Conservation (phyloP, 2,888 invertebrate genomes). For the Augochlorella aurata region DNA sequence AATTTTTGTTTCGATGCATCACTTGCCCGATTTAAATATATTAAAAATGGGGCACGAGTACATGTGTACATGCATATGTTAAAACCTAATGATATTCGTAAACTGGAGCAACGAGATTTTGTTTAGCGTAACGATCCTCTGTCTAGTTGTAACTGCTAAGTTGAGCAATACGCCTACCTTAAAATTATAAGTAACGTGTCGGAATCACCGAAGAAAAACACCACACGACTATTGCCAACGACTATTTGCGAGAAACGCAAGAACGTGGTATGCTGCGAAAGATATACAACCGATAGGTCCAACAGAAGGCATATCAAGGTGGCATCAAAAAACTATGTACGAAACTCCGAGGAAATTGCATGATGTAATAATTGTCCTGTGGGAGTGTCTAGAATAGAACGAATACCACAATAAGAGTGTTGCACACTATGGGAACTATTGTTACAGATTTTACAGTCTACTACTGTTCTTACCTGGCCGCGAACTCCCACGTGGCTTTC, state of each 20-base stretch:
- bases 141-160: background rate
- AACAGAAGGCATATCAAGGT: conserved; percentile 58
- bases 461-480: conserved; percentile 73
- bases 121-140: no score
- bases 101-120: no score
- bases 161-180: conserved; percentile 25
- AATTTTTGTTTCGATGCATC: no score
- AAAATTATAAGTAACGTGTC: conserved; percentile 33
- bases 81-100: no score
- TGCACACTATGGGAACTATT: conserved; percentile 81
- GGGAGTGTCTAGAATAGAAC: conserved; percentile 78
- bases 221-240: conserved; percentile 6
- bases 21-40: no score
- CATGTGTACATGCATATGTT: no score
- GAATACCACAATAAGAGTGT: conserved; percentile 76
- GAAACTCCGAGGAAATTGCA: conserved; percentile 80
- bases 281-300: conserved; percentile 62
- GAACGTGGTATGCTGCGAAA: conserved; percentile 29
- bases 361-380: conserved; percentile 82
- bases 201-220: conserved; percentile 13
- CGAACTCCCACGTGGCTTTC: conserved; percentile 81
- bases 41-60: no score
- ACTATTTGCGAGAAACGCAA: conserved; percentile 33
- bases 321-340: conserved; percentile 62
- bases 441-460: conserved; percentile 82